Evolutionary conservation across 1,140 invertebrate species (phyloP), one percentile per base, ranked within the genome.

Genomic region (Cyclina sinensis): DNA sequence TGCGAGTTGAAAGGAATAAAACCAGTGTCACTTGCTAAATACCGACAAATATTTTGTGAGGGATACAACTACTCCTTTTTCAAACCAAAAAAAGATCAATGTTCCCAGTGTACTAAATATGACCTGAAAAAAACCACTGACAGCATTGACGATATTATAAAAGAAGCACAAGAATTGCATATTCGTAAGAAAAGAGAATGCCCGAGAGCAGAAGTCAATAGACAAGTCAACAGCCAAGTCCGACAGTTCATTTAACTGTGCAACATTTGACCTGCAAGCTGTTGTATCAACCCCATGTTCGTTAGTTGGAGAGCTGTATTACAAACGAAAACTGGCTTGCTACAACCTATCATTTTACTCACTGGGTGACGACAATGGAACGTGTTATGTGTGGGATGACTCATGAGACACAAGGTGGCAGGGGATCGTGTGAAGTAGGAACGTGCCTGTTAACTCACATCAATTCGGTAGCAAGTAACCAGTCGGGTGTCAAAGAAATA

Each of bases 1-100:
- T 92, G 90, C 74, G 48, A 81, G 14, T 21, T 21, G 32, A 27
- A 48, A n/a, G 54, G 27, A 37, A 48, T 18, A 27, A 85, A 79
- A 51, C 80, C 79, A 59, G 88, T 87, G 4, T 37, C 46, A 54
- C 48, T 51, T 27, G 48, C 43, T 92, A 89, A n/a, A n/a, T n/a
- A n/a, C n/a, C n/a, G n/a, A n/a, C n/a, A n/a, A n/a, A n/a, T n/a
- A n/a, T n/a, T n/a, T 43, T 87, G 82, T 86, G 70, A 74, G 35
- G 82, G 91, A 30, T 92, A 89, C 73, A 89, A 92, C 80, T 59
- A 90, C 27, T 83, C 70, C n/a, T 91, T 90, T 74, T 51, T 88
- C 57, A 78, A 65, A 73, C 89, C 86, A 0, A 88, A 90, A 32
- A 90, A 88, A 74, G 89, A 91, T 32, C 68, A 81, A 24, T 90